Evolutionary conservation across 2,797 vertebrate species (phyloP).

Genomic region (Phalloptychus januarius): DNA sequence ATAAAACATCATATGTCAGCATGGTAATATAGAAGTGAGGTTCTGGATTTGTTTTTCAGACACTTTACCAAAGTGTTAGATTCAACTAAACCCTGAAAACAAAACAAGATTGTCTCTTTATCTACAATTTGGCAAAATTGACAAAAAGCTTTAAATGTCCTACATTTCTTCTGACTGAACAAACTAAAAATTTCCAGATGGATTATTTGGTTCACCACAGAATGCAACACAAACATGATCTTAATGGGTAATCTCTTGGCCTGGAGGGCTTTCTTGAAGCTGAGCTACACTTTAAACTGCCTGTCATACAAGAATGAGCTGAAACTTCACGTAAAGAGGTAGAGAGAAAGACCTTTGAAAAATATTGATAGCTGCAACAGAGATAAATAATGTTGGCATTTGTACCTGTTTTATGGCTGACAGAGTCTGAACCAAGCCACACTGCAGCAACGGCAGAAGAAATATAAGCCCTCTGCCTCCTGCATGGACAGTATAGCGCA

Average conservation of each 20-base stretch:
- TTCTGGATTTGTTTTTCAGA: neutral
- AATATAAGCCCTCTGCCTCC: slow-evolving; percentile 25
- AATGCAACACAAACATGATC: slow-evolving; percentile 27
- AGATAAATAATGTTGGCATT: slow-evolving; percentile 11
- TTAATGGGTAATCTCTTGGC: slow-evolving; percentile 53
- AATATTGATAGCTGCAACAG: slow-evolving; percentile 14
- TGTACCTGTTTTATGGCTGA: slow-evolving; percentile 37
- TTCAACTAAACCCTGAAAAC: neutral
- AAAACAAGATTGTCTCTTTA: neutral
- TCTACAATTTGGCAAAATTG: neutral
- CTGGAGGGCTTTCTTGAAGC: slow-evolving; percentile 39
- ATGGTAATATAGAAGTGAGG: neutral
- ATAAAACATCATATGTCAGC: neutral
- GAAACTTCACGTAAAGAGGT: slow-evolving; percentile 25
- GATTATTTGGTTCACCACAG: slow-evolving; percentile 30
- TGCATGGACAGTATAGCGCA: slow-evolving; percentile 8
- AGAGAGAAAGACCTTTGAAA: slow-evolving; percentile 27
- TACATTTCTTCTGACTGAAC: slow-evolving; percentile 4
- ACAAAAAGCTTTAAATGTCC: neutral
- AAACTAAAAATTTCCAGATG: slow-evolving; percentile 15
- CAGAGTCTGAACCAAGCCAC: slow-evolving; percentile 9
- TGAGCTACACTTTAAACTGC: slow-evolving; percentile 44
- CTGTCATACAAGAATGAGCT: slow-evolving; percentile 67
- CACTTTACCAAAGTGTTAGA: neutral
- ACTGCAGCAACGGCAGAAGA: slow-evolving; percentile 24